Evolutionary conservation across 2,797 vertebrate species (phyloP).

Genomic region (Poeciliopsis infans): DNA sequence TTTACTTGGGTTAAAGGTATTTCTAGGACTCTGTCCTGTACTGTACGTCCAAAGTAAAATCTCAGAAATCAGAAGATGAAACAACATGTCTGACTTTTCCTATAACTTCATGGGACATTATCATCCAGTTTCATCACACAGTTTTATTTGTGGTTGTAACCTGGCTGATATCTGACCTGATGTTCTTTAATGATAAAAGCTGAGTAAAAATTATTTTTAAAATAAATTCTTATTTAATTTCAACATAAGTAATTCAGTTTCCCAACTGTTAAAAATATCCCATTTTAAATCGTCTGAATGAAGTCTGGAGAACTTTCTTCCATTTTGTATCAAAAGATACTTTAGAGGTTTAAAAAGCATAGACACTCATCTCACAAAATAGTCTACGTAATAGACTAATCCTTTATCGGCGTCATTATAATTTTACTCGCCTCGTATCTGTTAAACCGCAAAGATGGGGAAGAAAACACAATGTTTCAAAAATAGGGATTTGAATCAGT

Average conservation of each 20-base stretch:
- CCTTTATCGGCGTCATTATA: neutral
- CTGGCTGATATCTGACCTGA: conserved; percentile 15
- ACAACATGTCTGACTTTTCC: too few relatives aligned
- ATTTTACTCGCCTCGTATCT: neutral
- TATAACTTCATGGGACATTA: neutral
- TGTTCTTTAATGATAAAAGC: conserved; percentile 9
- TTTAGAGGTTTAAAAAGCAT: conserved; percentile 10
- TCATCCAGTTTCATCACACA: conserved; percentile 1
- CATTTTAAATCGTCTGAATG: conserved; percentile 17
- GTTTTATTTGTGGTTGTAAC: neutral
- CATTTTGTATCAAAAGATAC: conserved; percentile 2
- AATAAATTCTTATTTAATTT: conserved; percentile 12
- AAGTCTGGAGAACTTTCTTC: neutral
- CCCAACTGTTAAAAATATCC: neutral
- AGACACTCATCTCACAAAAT: neutral
- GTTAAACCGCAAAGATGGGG: neutral
- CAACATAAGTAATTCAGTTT: conserved; percentile 17
- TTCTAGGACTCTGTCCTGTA: neutral
- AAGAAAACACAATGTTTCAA: neutral
- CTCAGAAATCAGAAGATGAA: neutral
- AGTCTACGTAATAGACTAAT: neutral
- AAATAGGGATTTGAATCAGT: neutral
- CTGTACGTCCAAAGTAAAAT: neutral
- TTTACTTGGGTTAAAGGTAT: neutral
- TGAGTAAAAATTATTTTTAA: conserved; percentile 24